These are phyloP conservation scores for Lasiurus cinereus DNA, from an alignment of 2,113 vertebrate genomes.

Conservation along the genomic window DNA sequence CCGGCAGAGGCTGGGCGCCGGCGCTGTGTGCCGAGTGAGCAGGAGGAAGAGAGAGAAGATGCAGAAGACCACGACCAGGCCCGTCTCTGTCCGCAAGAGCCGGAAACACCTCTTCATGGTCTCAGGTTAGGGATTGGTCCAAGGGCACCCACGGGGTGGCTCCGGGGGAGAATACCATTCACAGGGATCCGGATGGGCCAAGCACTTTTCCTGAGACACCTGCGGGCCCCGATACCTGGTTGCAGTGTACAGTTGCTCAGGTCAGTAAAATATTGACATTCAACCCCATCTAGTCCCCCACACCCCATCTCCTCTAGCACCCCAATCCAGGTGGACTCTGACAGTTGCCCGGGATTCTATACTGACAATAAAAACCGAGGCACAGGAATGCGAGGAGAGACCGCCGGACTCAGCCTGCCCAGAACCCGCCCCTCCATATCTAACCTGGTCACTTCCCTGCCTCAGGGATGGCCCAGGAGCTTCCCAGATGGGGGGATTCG, in stretches of 20 bases:
- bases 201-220: not conserved
- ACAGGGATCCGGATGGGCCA: fast-evolving
- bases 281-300: no score
- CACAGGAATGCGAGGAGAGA: not conserved
- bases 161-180: not conserved
- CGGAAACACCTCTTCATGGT: not conserved
- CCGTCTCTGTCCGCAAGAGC: fast-evolving
- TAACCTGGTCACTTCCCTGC: not conserved
- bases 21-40: not conserved
- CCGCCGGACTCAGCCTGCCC: not conserved
- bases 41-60: not conserved
- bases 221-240: not conserved
- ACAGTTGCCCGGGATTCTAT: not conserved
- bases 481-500: not conserved
- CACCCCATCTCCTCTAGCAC: no score
- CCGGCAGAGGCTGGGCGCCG: fast-evolving
- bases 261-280: not conserved
- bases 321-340: not conserved
- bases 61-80: not conserved
- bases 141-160: not conserved
- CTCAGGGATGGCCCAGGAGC: not conserved
- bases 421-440: no score
- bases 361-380: not conserved
- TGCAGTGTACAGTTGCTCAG: not conserved
- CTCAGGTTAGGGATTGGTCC: not conserved